These are phyloP conservation scores for Pseudonaja textilis DNA, from an alignment of 2,113 vertebrate genomes.

Conservation along the genomic window DNA sequence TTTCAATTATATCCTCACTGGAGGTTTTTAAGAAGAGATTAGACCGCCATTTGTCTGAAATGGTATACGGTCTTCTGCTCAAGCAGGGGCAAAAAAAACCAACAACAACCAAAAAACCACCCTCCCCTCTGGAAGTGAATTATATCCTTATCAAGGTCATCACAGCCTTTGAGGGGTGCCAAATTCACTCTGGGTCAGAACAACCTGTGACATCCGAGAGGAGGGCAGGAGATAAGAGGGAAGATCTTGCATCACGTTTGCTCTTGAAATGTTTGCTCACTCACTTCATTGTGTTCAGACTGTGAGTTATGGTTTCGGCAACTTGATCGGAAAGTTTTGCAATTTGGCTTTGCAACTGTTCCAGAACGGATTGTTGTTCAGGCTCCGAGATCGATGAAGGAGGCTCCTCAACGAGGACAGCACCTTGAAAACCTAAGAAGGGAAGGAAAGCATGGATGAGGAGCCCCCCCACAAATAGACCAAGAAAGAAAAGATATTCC, in stretches of 20 bases:
- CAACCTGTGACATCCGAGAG: neutral
- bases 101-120: too few species aligned
- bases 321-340: constrained; percentile 61
- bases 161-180: neutral
- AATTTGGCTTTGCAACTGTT: constrained; percentile 63
- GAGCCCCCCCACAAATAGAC: too few species aligned
- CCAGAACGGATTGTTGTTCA: constrained; percentile 45
- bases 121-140: neutral
- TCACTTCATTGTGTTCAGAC: constrained; percentile 74
- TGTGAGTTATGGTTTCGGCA: constrained; percentile 53
- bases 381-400: constrained; percentile 55
- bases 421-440: constrained; percentile 70
- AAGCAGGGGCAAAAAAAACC: too few species aligned
- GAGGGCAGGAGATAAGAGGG: neutral
- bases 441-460: neutral
- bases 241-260: neutral
- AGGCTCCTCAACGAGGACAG: constrained; percentile 52
- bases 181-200: neutral
- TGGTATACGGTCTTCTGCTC: too few species aligned
- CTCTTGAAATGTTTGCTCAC: constrained; percentile 41
- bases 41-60: too few species aligned
- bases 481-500: too few species aligned
- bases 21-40: too few species aligned
- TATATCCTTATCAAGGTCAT: neutral
- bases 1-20: too few species aligned